These are phyloP conservation scores for Teinopalpus imperialis DNA, from an alignment of 2,888 invertebrate species.

Conservation along the genomic window DNA sequence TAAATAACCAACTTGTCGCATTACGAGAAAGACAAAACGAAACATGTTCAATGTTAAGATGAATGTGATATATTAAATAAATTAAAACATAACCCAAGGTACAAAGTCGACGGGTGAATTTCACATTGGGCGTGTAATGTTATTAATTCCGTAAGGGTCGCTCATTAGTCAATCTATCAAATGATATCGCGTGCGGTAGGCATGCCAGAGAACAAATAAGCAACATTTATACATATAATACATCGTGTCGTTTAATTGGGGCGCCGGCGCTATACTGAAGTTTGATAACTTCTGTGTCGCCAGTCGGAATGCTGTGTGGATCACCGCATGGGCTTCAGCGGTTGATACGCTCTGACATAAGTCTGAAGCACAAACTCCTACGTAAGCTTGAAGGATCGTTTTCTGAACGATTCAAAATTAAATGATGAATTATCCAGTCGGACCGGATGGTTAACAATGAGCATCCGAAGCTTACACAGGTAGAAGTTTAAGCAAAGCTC, in stretches of 20 bases:
- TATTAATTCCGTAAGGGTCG: slow-evolving; percentile 39
- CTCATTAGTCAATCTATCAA: slow-evolving; percentile 58
- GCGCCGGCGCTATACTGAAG: slow-evolving; percentile 16
- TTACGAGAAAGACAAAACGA: slow-evolving; percentile 4
- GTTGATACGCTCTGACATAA: no score
- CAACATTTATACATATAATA: slow-evolving; percentile 22
- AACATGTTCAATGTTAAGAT: slow-evolving; percentile 4
- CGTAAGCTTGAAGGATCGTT: no score
- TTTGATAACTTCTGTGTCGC: slow-evolving; percentile 20
- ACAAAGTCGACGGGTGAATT: slow-evolving; percentile 31
- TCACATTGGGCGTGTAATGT: slow-evolving; percentile 35
- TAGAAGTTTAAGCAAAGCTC: no score
- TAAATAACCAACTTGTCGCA: slow-evolving; percentile 5
- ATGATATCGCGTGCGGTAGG: slow-evolving; percentile 33
- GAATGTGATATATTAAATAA: slow-evolving; percentile 16
- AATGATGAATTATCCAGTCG: no score
- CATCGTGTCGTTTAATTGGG: slow-evolving; percentile 15
- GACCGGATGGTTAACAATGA: no score
- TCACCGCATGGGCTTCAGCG: neutral
- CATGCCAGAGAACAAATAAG: slow-evolving; percentile 26
- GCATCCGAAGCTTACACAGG: no score
- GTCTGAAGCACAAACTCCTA: no score
- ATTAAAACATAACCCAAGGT: slow-evolving; percentile 24
- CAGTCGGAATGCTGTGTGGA: slow-evolving; percentile 1
- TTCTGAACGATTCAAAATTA: no score